Evolutionary conservation across 2,113 vertebrate species (phyloP).

Genomic region (Plotosus lineatus): DNA sequence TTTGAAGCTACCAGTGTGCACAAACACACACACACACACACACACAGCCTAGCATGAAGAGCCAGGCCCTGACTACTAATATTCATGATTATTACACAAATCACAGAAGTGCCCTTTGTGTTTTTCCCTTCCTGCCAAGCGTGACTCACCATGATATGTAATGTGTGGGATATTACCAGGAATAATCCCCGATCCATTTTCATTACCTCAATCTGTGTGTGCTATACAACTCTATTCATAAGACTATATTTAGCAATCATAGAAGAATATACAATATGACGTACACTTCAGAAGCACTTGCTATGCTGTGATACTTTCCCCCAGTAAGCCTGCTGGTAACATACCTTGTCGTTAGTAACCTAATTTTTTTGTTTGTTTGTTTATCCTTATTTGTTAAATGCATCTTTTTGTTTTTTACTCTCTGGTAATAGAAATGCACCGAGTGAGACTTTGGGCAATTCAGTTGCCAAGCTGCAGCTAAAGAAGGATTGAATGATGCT

Average conservation of each 20-base stretch:
- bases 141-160: not conserved
- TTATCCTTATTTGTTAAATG: not conserved
- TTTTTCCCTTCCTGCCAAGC: not conserved
- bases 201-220: not conserved
- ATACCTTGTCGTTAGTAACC: too few species aligned
- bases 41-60: not conserved
- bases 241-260: not conserved
- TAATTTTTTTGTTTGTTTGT: not conserved
- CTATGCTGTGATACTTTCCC: not conserved
- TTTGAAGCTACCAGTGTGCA: not conserved
- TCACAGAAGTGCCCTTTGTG: not conserved
- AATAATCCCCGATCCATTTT: not conserved
- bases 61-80: not conserved
- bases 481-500: slow-evolving; percentile 14
- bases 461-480: slow-evolving; percentile 24
- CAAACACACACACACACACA: not conserved
- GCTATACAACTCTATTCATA: not conserved
- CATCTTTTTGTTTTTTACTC: slow-evolving; percentile 11
- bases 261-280: not conserved
- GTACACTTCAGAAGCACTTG: not conserved
- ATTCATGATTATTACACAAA: not conserved
- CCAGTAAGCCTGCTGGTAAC: not conserved
- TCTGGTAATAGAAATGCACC: not conserved
- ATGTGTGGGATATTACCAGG: not conserved
- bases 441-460: slow-evolving; percentile 16